A percentile compares a stretch with the other conserved stretches of the same genome.
Conservation (phyloP, 1,140 invertebrate species). For the Formica exsecta region DNA sequence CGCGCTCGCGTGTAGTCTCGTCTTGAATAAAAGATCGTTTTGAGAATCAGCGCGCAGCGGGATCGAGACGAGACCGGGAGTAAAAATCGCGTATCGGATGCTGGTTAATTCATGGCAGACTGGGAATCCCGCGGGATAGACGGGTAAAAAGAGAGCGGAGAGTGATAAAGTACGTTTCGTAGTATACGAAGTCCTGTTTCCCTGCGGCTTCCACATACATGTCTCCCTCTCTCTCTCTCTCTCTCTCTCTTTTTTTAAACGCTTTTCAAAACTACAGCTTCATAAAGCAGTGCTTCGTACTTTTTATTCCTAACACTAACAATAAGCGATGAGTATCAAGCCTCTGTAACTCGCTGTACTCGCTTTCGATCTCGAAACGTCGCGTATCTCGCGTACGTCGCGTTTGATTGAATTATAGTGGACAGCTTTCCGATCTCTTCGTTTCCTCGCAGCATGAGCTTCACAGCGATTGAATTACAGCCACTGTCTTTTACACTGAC, state of each 20-base stretch:
- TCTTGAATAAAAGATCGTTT: conserved; percentile 81
- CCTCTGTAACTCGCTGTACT: neutral
- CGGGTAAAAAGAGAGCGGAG: conserved; percentile 66
- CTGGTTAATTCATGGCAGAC: conserved; percentile 81
- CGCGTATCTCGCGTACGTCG: conserved; percentile 43
- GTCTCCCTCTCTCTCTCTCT: neutral
- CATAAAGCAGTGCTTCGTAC: neutral
- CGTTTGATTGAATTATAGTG: conserved; percentile 50
- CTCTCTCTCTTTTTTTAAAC: neutral
- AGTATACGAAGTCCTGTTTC: conserved; percentile 37
- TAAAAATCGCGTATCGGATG: conserved; percentile 76
- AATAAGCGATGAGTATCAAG: conserved; percentile 10
- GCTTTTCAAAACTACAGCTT: neutral
- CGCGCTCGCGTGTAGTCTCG: conserved; percentile 45
- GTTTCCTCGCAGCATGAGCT: conserved; percentile 28
- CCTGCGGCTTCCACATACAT: conserved; percentile 9
- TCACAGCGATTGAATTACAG: conserved; percentile 36
- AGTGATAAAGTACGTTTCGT: conserved; percentile 70
- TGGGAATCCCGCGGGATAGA: conserved; percentile 57
- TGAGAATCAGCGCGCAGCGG: conserved; percentile 66
- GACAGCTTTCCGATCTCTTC: conserved; percentile 58
- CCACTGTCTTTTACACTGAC: conserved; percentile 11
- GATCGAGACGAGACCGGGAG: conserved; percentile 59
- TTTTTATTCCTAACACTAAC: neutral
- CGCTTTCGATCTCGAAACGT: conserved; percentile 24